Conservation (phyloP, 2,888 invertebrate species). For the Temnothorax unifasciatus region DNA sequence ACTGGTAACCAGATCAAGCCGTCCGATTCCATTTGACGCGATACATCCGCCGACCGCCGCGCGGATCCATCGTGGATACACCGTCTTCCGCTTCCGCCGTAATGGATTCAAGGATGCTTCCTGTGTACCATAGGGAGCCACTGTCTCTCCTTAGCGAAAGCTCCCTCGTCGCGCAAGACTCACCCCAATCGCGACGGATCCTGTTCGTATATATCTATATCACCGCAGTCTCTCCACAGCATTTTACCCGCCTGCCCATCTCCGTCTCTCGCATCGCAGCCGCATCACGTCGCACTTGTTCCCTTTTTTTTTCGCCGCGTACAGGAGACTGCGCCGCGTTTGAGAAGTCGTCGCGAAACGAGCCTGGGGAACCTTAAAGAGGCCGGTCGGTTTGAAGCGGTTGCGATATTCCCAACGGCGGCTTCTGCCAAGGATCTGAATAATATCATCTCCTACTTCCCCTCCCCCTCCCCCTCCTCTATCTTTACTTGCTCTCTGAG, state of each 20-base stretch:
- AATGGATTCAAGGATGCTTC: constrained; percentile 64
- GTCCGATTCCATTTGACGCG: constrained; percentile 59
- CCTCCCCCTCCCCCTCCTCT: neutral
- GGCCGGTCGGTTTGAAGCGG: constrained; percentile 68
- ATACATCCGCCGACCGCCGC: constrained; percentile 54
- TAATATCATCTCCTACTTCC: constrained; percentile 60
- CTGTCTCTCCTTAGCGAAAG: constrained; percentile 48
- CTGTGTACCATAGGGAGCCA: constrained; percentile 46
- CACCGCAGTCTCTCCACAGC: neutral
- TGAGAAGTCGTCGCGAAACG: constrained; percentile 63
- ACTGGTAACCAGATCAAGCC: constrained; percentile 62
- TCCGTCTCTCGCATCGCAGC: neutral
- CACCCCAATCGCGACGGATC: constrained; percentile 56
- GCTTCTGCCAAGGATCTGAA: constrained; percentile 72
- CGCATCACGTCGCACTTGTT: neutral
- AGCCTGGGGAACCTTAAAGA: constrained; percentile 62
- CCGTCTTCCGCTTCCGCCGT: constrained; percentile 42
- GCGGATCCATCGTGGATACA: constrained; percentile 33
- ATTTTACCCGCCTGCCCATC: neutral
- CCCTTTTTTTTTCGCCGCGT: neutral
- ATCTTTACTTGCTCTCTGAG: neutral
- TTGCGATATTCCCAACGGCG: constrained; percentile 71
- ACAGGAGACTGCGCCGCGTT: constrained; percentile 44
- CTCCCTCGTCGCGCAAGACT: constrained; percentile 21
- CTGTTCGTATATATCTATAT: constrained; percentile 39